These are phyloP conservation scores for Ctenicera cuprea DNA, from an alignment of 2,888 invertebrate species.

Conservation along the genomic window DNA sequence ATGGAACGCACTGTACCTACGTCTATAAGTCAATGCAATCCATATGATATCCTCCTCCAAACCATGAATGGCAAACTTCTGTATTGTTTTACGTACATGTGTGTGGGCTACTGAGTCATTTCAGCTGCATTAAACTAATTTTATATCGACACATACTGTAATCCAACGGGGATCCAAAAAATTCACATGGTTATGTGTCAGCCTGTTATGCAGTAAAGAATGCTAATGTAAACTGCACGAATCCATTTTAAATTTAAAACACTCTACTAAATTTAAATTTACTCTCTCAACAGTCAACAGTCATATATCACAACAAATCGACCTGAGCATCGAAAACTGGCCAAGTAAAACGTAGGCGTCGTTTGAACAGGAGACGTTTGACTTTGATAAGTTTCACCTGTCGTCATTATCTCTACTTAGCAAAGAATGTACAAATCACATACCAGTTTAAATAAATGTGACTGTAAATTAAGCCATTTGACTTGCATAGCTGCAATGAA, in stretches of 20 bases:
- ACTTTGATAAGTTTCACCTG: background rate
- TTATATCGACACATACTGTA: slow-evolving; percentile 17
- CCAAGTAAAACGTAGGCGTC: slow-evolving; percentile 26
- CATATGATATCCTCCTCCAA: no score
- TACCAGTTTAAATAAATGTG: background rate
- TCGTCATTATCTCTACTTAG: slow-evolving; percentile 25
- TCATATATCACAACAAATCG: slow-evolving; percentile 24
- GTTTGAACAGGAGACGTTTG: slow-evolving; percentile 3
- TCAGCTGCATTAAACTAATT: slow-evolving; percentile 12
- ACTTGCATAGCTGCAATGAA: background rate
- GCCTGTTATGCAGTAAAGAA: background rate
- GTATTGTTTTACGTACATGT: background rate
- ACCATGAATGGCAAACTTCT: background rate
- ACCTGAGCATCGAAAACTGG: slow-evolving; percentile 15
- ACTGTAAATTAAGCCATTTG: no score
- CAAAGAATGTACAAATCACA: slow-evolving; percentile 7
- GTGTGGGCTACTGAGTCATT: background rate
- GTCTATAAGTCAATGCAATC: no score
- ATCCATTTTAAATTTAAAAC: slow-evolving; percentile 21
- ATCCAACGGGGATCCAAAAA: background rate
- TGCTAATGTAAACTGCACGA: slow-evolving; percentile 11
- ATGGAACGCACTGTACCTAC: no score
- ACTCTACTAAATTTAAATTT: slow-evolving; percentile 22
- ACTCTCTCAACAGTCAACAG: slow-evolving; percentile 5
- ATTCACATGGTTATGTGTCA: slow-evolving; percentile 19